Evolutionary conservation across 2,797 vertebrate genomes (phyloP).

Genomic region (Myiothlypis coronata): DNA sequence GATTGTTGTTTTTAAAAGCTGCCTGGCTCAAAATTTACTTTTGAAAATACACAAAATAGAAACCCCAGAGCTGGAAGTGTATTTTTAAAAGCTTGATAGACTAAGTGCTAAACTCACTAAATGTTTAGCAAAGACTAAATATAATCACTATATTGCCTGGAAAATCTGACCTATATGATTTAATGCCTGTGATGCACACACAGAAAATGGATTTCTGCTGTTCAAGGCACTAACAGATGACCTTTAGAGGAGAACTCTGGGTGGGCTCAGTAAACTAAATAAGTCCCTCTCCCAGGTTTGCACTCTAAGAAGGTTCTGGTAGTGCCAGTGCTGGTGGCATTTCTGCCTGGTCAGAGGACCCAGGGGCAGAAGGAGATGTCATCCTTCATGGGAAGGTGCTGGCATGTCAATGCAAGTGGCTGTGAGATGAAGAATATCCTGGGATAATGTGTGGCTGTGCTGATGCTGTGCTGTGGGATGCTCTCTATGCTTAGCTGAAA

Average conservation of each 20-base stretch:
- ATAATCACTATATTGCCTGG: neutral
- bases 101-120: neutral
- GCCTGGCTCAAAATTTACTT: neutral
- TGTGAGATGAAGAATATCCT: neutral
- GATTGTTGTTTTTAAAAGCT: slow-evolving; percentile 7
- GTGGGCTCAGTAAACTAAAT: neutral
- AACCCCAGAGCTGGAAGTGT: neutral
- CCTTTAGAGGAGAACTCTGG: neutral
- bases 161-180: neutral
- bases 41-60: neutral
- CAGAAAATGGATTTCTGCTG: neutral
- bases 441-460: neutral
- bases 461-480: neutral
- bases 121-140: neutral
- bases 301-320: neutral
- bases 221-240: neutral
- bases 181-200: neutral
- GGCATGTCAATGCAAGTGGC: neutral
- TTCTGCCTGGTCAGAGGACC: neutral
- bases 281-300: neutral
- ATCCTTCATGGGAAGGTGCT: neutral
- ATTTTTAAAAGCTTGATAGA: neutral
- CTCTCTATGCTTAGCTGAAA: neutral
- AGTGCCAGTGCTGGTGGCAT: neutral
- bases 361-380: neutral